Evolutionary conservation across 2,888 invertebrate species (phyloP).

Genomic region (Perizoma affinitatum): DNA sequence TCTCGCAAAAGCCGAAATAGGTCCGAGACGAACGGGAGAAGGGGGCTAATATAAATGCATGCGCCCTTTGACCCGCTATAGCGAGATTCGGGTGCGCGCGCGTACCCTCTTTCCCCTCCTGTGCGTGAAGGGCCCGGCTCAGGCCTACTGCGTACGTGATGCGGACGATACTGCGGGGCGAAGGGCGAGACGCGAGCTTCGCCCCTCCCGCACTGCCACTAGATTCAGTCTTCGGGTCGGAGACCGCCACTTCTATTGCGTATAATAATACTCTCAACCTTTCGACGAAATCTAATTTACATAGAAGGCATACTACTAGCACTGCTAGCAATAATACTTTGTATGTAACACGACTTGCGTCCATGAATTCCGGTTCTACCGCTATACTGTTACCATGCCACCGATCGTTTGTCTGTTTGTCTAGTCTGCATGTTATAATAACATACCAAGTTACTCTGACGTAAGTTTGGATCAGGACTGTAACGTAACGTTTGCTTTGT

Average conservation of each 20-base stretch:
- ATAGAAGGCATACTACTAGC: constrained; percentile 51
- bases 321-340: constrained; percentile 37
- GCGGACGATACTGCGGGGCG: constrained; percentile 55
- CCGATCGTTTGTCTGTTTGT: constrained; percentile 41
- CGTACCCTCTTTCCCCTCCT: constrained; percentile 64
- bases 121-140: constrained; percentile 61
- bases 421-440: constrained; percentile 54
- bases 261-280: constrained; percentile 41
- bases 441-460: constrained; percentile 55
- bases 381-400: constrained; percentile 69
- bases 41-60: constrained; percentile 71
- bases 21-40: constrained; percentile 48
- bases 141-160: constrained; percentile 67
- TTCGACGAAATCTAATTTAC: constrained; percentile 54
- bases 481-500: neutral
- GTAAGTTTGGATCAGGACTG: constrained; percentile 17
- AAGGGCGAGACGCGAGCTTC: constrained; percentile 47
- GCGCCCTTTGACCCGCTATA: constrained; percentile 75
- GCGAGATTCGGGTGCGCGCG: constrained; percentile 65
- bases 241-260: constrained; percentile 58
- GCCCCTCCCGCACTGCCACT: constrained; percentile 65
- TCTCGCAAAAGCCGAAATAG: constrained; percentile 43
- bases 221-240: constrained; percentile 67
- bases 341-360: constrained; percentile 52
- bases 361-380: constrained; percentile 69